These are phyloP conservation scores for Papilio machaon DNA, from an alignment of 1,140 invertebrate species.

Conservation along the genomic window DNA sequence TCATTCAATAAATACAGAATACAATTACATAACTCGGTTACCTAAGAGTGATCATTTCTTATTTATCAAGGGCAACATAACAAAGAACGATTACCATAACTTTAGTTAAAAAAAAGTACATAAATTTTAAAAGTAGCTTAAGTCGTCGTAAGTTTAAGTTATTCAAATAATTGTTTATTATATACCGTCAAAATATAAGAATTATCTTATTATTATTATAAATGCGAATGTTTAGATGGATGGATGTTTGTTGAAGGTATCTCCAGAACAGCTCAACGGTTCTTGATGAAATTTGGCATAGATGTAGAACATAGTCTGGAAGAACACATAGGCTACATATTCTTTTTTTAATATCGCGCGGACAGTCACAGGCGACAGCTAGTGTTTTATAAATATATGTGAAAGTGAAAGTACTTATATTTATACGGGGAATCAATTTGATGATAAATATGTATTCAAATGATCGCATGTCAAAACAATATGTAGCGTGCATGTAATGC, in stretches of 20 bases:
- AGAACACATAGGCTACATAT: too few species aligned
- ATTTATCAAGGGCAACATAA: background rate
- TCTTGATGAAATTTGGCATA: too few species aligned
- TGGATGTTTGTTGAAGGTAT: too few species aligned
- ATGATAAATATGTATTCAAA: slow-evolving; percentile 4
- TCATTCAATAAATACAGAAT: background rate
- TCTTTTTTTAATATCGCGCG: too few species aligned
- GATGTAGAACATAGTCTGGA: too few species aligned
- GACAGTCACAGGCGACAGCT: too few species aligned
- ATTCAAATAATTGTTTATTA: background rate
- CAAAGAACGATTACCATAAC: background rate
- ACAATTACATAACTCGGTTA: background rate
- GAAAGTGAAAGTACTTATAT: slow-evolving; percentile 2
- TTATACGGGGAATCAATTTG: background rate
- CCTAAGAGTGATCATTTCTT: background rate
- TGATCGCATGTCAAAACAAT: slow-evolving; percentile 26
- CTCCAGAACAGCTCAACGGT: too few species aligned
- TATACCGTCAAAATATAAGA: background rate
- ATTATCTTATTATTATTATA: too few species aligned
- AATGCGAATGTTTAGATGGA: too few species aligned
- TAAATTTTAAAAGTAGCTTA: too few species aligned
- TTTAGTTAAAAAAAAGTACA: background rate
- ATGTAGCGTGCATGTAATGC: slow-evolving; percentile 18
- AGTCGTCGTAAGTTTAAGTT: background rate
- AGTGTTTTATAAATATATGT: background rate